These are phyloP conservation scores for Aspiorhynchus laticeps DNA, from an alignment of 2,113 vertebrate genomes.

Conservation along the genomic window DNA sequence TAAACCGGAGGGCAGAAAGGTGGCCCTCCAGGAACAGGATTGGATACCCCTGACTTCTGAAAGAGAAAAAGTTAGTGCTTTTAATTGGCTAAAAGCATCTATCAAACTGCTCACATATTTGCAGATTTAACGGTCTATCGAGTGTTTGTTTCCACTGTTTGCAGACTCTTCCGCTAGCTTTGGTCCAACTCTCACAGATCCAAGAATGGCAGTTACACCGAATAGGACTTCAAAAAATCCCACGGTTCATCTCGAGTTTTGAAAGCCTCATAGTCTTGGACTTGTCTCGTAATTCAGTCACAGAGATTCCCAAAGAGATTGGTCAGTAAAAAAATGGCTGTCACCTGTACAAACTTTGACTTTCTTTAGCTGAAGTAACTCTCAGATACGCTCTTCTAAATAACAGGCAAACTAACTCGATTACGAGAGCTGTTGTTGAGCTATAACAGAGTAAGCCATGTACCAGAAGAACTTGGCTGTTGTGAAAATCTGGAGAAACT, in stretches of 20 bases:
- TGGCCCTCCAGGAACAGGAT: background rate
- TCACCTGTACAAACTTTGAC: background rate
- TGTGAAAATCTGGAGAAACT: slow-evolving; percentile 89
- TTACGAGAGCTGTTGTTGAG: slow-evolving; percentile 90
- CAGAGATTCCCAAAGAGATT: slow-evolving; percentile 86
- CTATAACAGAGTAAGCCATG: slow-evolving; percentile 85
- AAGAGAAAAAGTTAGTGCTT: background rate
- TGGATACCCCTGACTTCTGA: background rate
- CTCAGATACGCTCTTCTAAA: background rate
- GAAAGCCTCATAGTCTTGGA: slow-evolving; percentile 87
- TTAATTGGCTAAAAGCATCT: background rate
- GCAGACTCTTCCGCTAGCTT: slow-evolving; percentile 85
- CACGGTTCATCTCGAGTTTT: slow-evolving; percentile 87
- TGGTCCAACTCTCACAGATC: slow-evolving; percentile 84
- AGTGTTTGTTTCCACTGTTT: background rate
- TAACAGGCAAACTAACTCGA: slow-evolving; percentile 81
- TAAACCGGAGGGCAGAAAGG: background rate
- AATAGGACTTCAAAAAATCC: slow-evolving; percentile 85
- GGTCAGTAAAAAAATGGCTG: slow-evolving; percentile 75
- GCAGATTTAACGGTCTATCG: background rate
- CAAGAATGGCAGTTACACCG: slow-evolving; percentile 96
- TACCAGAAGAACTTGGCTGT: slow-evolving; percentile 86
- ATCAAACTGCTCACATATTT: background rate
- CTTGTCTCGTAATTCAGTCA: slow-evolving; percentile 87
- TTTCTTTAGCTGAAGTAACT: background rate